These are phyloP conservation scores for Pseudobourletiella spinata DNA, from an alignment of 1,140 invertebrate genomes.

Conservation along the genomic window DNA sequence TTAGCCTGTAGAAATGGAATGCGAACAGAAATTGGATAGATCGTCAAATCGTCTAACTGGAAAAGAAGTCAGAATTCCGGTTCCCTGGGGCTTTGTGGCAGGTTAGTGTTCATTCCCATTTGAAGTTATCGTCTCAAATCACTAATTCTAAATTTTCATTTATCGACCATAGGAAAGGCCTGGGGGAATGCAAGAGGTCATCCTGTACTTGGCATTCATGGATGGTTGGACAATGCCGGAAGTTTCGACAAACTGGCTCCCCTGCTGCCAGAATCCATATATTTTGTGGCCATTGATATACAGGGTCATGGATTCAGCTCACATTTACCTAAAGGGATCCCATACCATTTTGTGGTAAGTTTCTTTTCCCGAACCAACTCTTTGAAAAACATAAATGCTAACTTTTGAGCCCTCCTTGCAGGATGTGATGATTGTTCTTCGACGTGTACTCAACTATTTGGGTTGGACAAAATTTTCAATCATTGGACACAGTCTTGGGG, in stretches of 20 bases:
- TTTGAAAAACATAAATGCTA: background rate
- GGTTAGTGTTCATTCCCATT: background rate
- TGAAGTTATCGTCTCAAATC: background rate
- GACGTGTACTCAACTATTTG: slow-evolving; percentile 23
- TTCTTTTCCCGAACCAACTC: background rate
- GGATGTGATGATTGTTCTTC: background rate
- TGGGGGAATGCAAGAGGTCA: slow-evolving; percentile 4
- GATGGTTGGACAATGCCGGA: slow-evolving; percentile 11
- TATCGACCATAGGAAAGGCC: slow-evolving; percentile 1
- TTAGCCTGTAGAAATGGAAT: too few species aligned
- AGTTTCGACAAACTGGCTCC: slow-evolving; percentile 29
- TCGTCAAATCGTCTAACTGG: too few species aligned
- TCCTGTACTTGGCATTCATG: slow-evolving; percentile 5
- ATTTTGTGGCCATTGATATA: slow-evolving; percentile 56
- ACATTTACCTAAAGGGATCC: slow-evolving; percentile 49
- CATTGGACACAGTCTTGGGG: slow-evolving; percentile 28
- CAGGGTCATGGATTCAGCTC: slow-evolving; percentile 61
- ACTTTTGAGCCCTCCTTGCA: background rate
- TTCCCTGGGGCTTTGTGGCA: slow-evolving; percentile 4
- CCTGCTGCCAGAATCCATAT: slow-evolving; percentile 50
- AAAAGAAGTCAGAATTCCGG: slow-evolving; percentile 7
- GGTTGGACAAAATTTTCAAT: slow-evolving; percentile 27
- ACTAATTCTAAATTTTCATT: background rate
- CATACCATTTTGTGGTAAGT: slow-evolving; percentile 47
- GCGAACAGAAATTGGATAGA: too few species aligned